These are phyloP conservation scores for Drosophila funebris DNA, from an alignment of 1,140 invertebrate species.

Conservation along the genomic window DNA sequence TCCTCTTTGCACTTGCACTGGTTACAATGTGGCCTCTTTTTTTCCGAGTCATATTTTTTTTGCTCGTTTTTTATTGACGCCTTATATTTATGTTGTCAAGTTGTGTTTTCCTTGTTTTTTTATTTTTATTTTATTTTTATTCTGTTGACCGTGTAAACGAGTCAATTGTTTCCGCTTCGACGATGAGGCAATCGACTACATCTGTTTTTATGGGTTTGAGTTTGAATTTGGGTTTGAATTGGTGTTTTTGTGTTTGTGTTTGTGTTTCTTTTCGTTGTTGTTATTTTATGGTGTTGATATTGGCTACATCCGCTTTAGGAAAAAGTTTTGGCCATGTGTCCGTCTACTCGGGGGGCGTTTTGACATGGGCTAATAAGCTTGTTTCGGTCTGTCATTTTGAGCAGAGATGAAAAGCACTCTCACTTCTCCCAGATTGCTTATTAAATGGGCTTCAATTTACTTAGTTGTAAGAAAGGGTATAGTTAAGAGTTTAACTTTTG, in stretches of 20 bases:
- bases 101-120: conserved; percentile 39
- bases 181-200: conserved; percentile 81
- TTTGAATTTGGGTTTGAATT: conserved; percentile 25
- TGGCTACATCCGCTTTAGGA: conserved; percentile 63
- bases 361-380: conserved; percentile 77
- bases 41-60: conserved; percentile 42
- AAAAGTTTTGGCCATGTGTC: conserved; percentile 29
- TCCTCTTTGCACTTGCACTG: conserved; percentile 22
- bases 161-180: conserved; percentile 80
- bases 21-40: conserved; percentile 45
- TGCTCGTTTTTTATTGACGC: conserved; percentile 62
- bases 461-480: neutral
- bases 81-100: conserved; percentile 75
- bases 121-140: conserved; percentile 5
- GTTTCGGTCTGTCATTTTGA: conserved; percentile 49
- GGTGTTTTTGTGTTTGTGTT: conserved; percentile 31
- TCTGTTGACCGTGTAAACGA: conserved; percentile 75
- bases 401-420: conserved; percentile 20
- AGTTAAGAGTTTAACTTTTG: too few species aligned
- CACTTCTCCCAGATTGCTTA: neutral
- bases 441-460: neutral
- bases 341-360: conserved; percentile 38
- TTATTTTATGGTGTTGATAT: conserved; percentile 61
- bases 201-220: conserved; percentile 68
- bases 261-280: conserved; percentile 41